Evolutionary conservation across 2,113 vertebrate species (phyloP).

Genomic region (Clarias gariepinus): DNA sequence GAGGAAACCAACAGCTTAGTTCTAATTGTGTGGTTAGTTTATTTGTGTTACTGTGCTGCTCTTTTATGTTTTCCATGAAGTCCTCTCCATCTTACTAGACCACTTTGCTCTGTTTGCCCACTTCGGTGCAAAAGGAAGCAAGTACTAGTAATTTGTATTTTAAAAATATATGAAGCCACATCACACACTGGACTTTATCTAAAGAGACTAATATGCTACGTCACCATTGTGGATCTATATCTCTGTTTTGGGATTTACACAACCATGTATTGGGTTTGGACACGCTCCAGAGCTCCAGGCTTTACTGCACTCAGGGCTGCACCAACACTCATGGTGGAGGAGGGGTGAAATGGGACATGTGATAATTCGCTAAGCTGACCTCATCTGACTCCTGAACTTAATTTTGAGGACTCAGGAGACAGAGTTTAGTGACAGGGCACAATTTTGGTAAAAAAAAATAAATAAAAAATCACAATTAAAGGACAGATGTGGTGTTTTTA

Average conservation of each 20-base stretch:
- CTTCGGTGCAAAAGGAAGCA: slow-evolving; percentile 50
- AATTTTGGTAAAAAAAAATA: slow-evolving; percentile 16
- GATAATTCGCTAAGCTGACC: slow-evolving; percentile 26
- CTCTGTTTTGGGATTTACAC: slow-evolving; percentile 46
- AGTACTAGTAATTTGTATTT: slow-evolving; percentile 19
- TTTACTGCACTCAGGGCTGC: slow-evolving; percentile 30
- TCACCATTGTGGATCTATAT: slow-evolving; percentile 41
- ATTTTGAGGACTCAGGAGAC: slow-evolving; percentile 4
- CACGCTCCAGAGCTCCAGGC: slow-evolving; percentile 50
- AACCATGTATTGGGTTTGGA: slow-evolving; percentile 57
- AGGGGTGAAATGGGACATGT: slow-evolving; percentile 12
- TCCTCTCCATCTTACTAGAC: slow-evolving; percentile 28
- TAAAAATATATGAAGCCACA: slow-evolving; percentile 41
- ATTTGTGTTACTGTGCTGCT: slow-evolving; percentile 64
- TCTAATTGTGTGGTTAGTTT: slow-evolving; percentile 72
- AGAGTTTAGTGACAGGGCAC: not conserved
- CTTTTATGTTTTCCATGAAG: slow-evolving; percentile 62
- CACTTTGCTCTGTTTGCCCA: slow-evolving; percentile 50
- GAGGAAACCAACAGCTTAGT: slow-evolving; percentile 66
- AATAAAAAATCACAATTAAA: not conserved
- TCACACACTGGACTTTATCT: slow-evolving; percentile 23
- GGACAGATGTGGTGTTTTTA: slow-evolving; percentile 20
- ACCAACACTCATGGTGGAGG: slow-evolving; percentile 53
- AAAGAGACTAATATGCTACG: slow-evolving; percentile 45
- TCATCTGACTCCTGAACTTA: slow-evolving; percentile 32